Evolutionary conservation across 1,140 invertebrate species (phyloP).

Genomic region (Drosophila neocordata): DNA sequence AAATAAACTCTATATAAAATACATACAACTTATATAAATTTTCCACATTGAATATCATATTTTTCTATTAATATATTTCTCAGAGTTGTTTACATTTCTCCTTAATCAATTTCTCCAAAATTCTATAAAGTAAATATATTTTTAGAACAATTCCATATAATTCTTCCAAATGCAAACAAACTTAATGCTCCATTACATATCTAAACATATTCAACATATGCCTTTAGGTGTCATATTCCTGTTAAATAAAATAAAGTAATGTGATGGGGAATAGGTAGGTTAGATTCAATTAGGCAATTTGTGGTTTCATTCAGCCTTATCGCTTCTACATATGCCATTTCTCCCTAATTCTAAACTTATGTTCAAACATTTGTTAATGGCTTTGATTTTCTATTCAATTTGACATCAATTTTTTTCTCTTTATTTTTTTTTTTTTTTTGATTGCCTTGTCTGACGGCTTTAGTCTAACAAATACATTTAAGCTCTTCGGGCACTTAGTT

Average conservation of each 20-base stretch:
- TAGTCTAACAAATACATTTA: slow-evolving; percentile 59
- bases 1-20: too few species aligned
- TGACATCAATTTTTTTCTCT: slow-evolving; percentile 3
- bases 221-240: not conserved
- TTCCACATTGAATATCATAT: too few species aligned
- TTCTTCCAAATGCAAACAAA: not conserved
- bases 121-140: too few species aligned
- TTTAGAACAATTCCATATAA: not conserved
- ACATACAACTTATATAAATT: too few species aligned
- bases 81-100: too few species aligned
- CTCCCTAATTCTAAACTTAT: slow-evolving; percentile 2
- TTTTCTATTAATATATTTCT: too few species aligned
- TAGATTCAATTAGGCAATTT: slow-evolving; percentile 1
- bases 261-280: not conserved
- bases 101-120: too few species aligned
- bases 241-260: not conserved
- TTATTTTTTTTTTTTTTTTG: not conserved
- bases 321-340: slow-evolving; percentile 3
- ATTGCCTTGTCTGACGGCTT: slow-evolving; percentile 27
- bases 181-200: not conserved
- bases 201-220: not conserved
- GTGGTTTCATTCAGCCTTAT: not conserved
- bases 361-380: slow-evolving; percentile 48
- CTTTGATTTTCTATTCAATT: slow-evolving; percentile 32
- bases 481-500: slow-evolving; percentile 53